Conservation (phyloP, 2,797 vertebrate species). For the Pipistrellus kuhlii region DNA sequence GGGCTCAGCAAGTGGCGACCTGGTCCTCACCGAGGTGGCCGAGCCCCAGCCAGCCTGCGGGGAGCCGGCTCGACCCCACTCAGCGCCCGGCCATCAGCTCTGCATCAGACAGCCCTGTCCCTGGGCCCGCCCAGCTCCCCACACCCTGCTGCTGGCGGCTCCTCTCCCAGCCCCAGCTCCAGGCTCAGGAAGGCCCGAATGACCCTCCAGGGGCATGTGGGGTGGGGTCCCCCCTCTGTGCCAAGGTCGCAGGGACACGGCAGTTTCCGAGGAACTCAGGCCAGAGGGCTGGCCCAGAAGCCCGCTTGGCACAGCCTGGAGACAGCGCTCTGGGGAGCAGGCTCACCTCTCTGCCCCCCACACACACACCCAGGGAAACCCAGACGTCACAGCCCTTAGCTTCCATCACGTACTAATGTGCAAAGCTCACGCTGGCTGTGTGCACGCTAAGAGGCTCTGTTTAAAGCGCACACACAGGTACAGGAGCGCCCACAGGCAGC, state of each 20-base stretch:
- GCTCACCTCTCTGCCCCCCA: not conserved
- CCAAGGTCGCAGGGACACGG: not conserved
- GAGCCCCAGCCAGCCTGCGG: not conserved
- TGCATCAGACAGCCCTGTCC: not conserved
- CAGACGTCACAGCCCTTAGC: not conserved
- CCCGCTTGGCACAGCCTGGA: not conserved
- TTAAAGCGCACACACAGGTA: too few relatives aligned
- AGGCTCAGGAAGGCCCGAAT: not conserved
- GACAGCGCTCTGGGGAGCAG: too few relatives aligned
- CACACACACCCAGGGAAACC: not conserved
- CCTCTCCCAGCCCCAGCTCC: not conserved
- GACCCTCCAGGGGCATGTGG: not conserved
- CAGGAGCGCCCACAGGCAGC: not conserved
- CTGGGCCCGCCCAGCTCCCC: not conserved
- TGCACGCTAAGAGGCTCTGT: not conserved
- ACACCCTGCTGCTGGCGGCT: rapidly evolving
- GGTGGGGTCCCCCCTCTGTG: too few relatives aligned
- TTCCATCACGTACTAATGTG: not conserved
- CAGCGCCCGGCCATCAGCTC: not conserved
- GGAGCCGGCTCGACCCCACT: not conserved
- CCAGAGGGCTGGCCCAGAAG: not conserved
- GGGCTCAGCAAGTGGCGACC: not conserved
- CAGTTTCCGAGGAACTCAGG: not conserved
- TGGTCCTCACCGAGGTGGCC: not conserved
- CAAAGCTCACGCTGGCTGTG: not conserved